Percentiles rank a stretch among this genome's conserved stretches.
phyloP scores from a whole-genome alignment of 2,888 invertebrate genomes.

The Caenorhabditis sp. region DNA sequence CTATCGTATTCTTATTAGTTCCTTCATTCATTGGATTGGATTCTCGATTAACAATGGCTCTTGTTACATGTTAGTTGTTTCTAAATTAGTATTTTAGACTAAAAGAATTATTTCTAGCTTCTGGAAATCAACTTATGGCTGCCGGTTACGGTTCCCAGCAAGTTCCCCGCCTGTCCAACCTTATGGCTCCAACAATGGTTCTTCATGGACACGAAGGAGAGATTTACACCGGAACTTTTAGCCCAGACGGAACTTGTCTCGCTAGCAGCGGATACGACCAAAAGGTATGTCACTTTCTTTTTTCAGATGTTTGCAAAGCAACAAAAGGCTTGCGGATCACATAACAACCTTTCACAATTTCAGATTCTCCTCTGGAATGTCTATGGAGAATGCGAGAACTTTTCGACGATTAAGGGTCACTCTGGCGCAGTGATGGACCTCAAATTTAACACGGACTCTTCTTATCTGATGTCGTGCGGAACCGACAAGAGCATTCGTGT shows the following conservation, averaged over 20 bases:
- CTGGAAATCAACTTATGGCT: conserved; percentile 39
- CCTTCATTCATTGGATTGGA: too few relatives aligned
- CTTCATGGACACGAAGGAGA: conserved; percentile 96
- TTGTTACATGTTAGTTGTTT: conserved; percentile 42
- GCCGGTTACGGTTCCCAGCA: too few relatives aligned
- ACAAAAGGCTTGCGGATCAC: too few relatives aligned
- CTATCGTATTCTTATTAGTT: too few relatives aligned
- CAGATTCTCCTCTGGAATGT: conserved; percentile 91
- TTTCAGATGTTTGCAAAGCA: too few relatives aligned
- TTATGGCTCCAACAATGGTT: conserved; percentile 74
- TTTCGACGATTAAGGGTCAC: conserved; percentile 94
- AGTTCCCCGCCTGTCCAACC: conserved; percentile 25
- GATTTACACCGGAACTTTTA: conserved; percentile 94
- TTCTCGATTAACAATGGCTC: too few relatives aligned
- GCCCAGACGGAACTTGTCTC: conserved; percentile 95
- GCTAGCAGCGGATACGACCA: conserved; percentile 96
- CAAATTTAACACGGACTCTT: conserved; percentile 83
- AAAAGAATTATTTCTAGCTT: conserved; percentile 42
- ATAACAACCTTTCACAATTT: too few relatives aligned
- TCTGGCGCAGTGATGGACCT: conserved; percentile 96
- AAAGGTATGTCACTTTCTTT: conserved; percentile 87
- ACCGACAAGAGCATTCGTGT: conserved; percentile 96
- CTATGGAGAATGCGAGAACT: conserved; percentile 98
- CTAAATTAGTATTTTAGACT: too few relatives aligned
- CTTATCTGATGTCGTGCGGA: conserved; percentile 90